Evolutionary conservation across 2,113 vertebrate species (phyloP).

Genomic region (Motacilla tschutschensis): DNA sequence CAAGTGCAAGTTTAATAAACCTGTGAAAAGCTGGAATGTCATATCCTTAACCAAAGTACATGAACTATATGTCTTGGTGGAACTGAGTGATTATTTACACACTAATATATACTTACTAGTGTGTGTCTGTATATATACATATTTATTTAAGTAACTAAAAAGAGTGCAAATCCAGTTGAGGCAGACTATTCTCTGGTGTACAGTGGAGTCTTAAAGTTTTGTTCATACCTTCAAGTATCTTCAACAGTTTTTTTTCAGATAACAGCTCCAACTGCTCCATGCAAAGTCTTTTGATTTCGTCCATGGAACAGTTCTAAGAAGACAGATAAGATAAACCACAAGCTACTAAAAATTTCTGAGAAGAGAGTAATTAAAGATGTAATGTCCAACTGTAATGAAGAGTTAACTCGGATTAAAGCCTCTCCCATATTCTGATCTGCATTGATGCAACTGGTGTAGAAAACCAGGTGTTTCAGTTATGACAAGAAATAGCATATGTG

Average conservation of each 20-base stretch:
- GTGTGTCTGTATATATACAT: not conserved
- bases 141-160: not conserved
- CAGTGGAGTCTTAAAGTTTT: not conserved
- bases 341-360: slow-evolving; percentile 30
- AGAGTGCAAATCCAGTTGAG: not conserved
- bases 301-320: slow-evolving; percentile 83
- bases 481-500: fast-evolving
- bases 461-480: not conserved
- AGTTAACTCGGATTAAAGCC: not conserved
- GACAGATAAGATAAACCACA: slow-evolving; percentile 1
- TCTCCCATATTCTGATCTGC: not conserved
- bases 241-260: slow-evolving; percentile 85
- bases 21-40: not conserved
- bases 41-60: not conserved
- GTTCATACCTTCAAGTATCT: slow-evolving; percentile 89
- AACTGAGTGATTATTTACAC: not conserved
- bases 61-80: not conserved
- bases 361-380: not conserved
- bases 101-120: not conserved
- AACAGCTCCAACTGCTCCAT: slow-evolving; percentile 90
- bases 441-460: not conserved
- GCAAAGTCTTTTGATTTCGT: slow-evolving; percentile 91
- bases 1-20: not conserved
- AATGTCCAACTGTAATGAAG: not conserved
- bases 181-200: not conserved